phyloP scores from a whole-genome alignment of 2,797 vertebrate species.

The Vultur gryphus region DNA sequence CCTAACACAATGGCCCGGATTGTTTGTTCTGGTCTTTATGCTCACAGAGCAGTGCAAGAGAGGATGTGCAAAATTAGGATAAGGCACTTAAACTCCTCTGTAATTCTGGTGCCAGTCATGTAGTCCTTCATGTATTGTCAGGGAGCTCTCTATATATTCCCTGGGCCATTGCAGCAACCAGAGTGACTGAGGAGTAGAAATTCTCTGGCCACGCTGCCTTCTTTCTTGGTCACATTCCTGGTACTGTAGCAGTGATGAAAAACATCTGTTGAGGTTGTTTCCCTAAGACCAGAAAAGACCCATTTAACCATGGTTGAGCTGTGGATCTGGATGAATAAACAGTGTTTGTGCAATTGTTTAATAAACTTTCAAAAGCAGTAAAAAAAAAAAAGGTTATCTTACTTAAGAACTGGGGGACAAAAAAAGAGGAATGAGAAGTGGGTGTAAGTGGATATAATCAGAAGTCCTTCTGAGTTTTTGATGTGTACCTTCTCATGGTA shows the following conservation, averaged over 20 bases:
- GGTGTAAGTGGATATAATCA: neutral
- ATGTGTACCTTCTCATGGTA: neutral
- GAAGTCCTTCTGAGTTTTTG: neutral
- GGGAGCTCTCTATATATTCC: neutral
- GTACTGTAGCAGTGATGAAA: neutral
- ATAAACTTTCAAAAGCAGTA: neutral
- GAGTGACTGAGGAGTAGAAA: neutral
- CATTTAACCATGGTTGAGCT: neutral
- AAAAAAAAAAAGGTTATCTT: neutral
- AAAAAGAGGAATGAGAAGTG: neutral
- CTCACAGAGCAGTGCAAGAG: neutral
- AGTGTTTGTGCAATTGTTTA: constrained; percentile 2
- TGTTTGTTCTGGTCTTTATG: neutral
- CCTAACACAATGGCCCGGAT: neutral
- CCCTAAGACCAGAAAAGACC: neutral
- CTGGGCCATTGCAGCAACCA: neutral
- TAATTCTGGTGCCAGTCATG: neutral
- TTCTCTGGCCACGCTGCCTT: neutral
- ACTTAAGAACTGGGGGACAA: neutral
- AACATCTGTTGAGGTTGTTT: constrained; percentile 16
- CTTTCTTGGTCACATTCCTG: neutral
- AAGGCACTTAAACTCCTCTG: neutral
- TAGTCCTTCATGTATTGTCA: neutral
- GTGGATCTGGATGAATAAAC: neutral
- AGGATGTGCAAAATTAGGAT: neutral